Evolutionary conservation across 2,113 vertebrate genomes (phyloP), one percentile per base, ranked within the genome.

Genomic region (Stictonetta naevosa): DNA sequence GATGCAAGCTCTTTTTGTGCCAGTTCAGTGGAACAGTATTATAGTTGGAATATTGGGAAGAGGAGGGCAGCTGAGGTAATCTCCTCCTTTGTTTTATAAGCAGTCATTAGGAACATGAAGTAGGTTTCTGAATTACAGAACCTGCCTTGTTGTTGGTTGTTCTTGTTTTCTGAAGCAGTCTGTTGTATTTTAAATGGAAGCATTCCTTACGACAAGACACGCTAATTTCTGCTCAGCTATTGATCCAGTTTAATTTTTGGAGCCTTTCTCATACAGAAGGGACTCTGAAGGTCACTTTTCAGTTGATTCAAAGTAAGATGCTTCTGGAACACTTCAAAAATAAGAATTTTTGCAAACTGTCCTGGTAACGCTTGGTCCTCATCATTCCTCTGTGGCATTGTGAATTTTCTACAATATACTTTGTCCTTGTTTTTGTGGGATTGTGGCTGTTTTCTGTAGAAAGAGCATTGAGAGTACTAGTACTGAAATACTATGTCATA

Each of bases 11-110:
- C 98, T 8, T 99, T 99, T 89, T 99, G 99, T 97, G 99, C 99
- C 11, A 96, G 97, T 77, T 99, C 99, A 33, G 96, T 98, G 90
- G 99, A 99, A 83, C 99, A 99, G 96, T 99, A 99, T 97, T 99
- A 99, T 88, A 98, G 98, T 87, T 99, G 99, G 99, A 99, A 99
- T 98, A 99, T 99, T 92, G 99, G 99, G 69, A 99, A 99, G 93
- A 98, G 99, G 74, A 98, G 99, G 95, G 99, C 99, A 42, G 98
- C 99, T 0, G 99, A 99, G 99, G 99, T 99, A 98, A 97, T 86
- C 36, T 40, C 29, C 77, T 81, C 78, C 83, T 67, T 3, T 73
- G 12, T 92, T 95, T 83, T 26, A 3, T 46, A 76, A 96, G 64
- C 55, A 64, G 6, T 72, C 28, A 10, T 74, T 55, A 38, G 42